A percentile compares a stretch with the other conserved stretches of the same genome.
Evolutionary conservation across 2,113 vertebrate genomes (phyloP).

Genomic region (Sebastes fasciatus): DNA sequence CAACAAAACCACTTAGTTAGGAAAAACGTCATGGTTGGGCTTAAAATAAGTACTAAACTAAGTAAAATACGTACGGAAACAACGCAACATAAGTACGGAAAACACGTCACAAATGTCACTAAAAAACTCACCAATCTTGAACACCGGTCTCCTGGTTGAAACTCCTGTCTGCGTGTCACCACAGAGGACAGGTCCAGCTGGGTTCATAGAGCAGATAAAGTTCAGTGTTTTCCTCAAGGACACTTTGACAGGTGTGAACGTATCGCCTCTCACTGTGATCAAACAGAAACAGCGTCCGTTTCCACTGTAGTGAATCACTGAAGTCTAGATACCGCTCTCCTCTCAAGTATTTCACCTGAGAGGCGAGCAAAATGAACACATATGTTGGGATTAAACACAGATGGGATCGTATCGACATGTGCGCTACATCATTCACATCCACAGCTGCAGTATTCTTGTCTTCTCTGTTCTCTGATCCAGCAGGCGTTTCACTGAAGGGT

Average conservation of each 20-base stretch:
- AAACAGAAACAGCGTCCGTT: slow-evolving; percentile 6
- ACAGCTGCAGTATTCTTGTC: not conserved
- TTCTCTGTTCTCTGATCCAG: not conserved
- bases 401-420: not conserved
- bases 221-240: slow-evolving; percentile 19
- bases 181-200: slow-evolving; percentile 1
- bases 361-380: not conserved
- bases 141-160: not conserved
- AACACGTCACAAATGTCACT: too few relatives aligned
- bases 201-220: not conserved
- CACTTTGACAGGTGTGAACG: slow-evolving; percentile 21
- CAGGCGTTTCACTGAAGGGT: not conserved
- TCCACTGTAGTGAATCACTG: not conserved
- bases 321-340: not conserved
- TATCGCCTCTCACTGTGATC: not conserved
- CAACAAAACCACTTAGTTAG: too few relatives aligned
- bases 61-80: too few relatives aligned
- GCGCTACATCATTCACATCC: not conserved
- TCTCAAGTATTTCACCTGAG: not conserved
- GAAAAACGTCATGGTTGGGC: too few relatives aligned
- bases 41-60: too few relatives aligned
- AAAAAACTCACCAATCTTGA: too few relatives aligned
- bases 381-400: not conserved
- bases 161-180: not conserved
- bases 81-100: too few relatives aligned